Evolutionary conservation across 1,140 invertebrate genomes (phyloP).

Genomic region (Dolichoris vasculosae): DNA sequence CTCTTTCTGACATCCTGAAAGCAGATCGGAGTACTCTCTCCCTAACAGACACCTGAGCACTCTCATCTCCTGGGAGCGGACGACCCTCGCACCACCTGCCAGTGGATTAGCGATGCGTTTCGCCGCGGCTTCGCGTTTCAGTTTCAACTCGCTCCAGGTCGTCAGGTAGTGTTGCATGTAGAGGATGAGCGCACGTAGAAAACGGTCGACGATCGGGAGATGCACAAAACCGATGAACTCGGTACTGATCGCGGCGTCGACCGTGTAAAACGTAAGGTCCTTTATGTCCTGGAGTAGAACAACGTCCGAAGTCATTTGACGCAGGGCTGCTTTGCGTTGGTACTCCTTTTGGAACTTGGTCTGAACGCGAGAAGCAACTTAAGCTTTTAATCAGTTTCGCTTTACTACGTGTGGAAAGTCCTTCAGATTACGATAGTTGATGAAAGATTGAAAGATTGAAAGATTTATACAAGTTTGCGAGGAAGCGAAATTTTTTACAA

Average conservation of each 20-base stretch:
- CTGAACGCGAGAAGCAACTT: conserved; percentile 7
- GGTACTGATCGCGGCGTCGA: conserved; percentile 73
- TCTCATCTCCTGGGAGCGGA: conserved; percentile 76
- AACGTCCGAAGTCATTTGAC: conserved; percentile 64
- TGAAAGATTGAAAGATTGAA: too few species aligned
- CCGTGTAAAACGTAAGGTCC: conserved; percentile 78
- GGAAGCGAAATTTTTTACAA: too few species aligned
- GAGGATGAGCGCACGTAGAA: conserved; percentile 78
- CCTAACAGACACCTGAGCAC: conserved; percentile 77
- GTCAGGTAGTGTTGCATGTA: conserved; percentile 79
- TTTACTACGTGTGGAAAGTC: too few species aligned
- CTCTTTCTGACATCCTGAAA: conserved; percentile 72
- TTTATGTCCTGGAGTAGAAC: conserved; percentile 80
- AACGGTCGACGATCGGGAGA: conserved; percentile 76
- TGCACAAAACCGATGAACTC: conserved; percentile 78
- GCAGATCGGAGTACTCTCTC: conserved; percentile 77
- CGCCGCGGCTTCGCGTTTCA: conserved; percentile 74
- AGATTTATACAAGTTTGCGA: too few species aligned
- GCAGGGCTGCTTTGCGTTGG: neutral
- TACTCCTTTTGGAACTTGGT: conserved; percentile 15
- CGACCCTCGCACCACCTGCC: conserved; percentile 74
- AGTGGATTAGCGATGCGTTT: conserved; percentile 77
- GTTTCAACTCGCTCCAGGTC: conserved; percentile 76
- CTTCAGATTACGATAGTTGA: too few species aligned
- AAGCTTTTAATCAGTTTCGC: neutral